Evolutionary conservation across 2,888 invertebrate genomes (phyloP).

Genomic region (Monochamus alternatus): DNA sequence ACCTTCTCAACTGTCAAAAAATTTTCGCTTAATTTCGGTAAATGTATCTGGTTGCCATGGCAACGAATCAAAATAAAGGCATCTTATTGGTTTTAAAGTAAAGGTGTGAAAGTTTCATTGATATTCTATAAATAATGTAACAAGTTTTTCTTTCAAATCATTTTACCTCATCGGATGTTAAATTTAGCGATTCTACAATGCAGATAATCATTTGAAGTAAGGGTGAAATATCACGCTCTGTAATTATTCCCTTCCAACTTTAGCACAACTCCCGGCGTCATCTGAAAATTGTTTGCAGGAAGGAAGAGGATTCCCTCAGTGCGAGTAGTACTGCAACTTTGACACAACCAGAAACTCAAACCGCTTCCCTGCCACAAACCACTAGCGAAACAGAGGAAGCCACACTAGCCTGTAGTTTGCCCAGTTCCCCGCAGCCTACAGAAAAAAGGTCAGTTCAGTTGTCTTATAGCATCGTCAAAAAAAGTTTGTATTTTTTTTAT

Average conservation of each 20-base stretch:
- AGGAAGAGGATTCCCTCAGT: conserved; percentile 66
- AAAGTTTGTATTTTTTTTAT: too few species aligned
- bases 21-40: too few species aligned
- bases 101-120: too few species aligned
- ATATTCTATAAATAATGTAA: background rate
- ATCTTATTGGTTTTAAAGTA: too few species aligned
- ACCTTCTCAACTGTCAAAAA: too few species aligned
- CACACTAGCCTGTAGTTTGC: conserved; percentile 60
- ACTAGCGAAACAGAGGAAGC: conserved; percentile 62
- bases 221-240: background rate
- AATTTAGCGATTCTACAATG: background rate
- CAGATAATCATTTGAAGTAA: background rate
- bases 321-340: conserved; percentile 67
- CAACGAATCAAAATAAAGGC: too few species aligned
- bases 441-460: conserved; percentile 18
- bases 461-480: too few species aligned
- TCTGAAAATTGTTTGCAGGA: conserved; percentile 51
- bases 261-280: background rate
- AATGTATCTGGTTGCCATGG: too few species aligned
- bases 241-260: background rate
- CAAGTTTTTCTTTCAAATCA: background rate
- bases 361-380: conserved; percentile 50
- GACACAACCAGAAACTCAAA: conserved; percentile 63
- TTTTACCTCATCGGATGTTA: background rate
- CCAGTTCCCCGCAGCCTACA: conserved; percentile 59